phyloP scores from a whole-genome alignment of 2,797 vertebrate species.

The Tiaroga cobitis region DNA sequence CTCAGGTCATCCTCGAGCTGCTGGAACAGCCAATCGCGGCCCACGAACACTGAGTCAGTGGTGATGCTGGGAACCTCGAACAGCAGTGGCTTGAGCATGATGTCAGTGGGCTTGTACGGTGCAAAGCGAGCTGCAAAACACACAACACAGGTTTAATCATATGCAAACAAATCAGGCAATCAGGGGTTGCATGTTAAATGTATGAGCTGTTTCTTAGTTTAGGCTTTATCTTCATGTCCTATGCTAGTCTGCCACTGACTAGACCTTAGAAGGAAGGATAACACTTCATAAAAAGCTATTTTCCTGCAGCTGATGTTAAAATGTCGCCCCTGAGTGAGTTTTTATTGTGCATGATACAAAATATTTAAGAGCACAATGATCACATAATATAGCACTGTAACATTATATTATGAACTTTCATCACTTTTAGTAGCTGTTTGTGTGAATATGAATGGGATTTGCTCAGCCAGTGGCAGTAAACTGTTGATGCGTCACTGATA shows the following conservation, averaged over 20 bases:
- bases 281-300: neutral
- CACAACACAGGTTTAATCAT: neutral
- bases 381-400: neutral
- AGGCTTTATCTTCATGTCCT: neutral
- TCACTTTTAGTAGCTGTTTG: constrained; percentile 8
- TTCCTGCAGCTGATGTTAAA: neutral
- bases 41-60: constrained; percentile 96
- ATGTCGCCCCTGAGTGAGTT: neutral
- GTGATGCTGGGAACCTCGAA: constrained; percentile 99
- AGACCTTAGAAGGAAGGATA: neutral
- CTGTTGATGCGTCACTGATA: neutral
- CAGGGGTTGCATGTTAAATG: neutral
- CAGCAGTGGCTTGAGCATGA: constrained; percentile 95
- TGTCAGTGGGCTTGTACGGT: constrained; percentile 95
- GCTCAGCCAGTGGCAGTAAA: neutral
- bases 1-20: constrained; percentile 86
- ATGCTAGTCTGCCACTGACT: neutral
- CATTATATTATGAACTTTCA: neutral
- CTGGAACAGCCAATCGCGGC: constrained; percentile 95
- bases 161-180: neutral
- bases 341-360: constrained; percentile 7
- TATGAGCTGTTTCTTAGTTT: neutral
- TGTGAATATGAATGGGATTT: neutral
- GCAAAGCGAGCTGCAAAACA: constrained; percentile 84
- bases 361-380: neutral